A percentile compares a stretch with the other conserved stretches of the same genome.
Conservation (phyloP, 2,797 vertebrate species). For the Emydoidea blandingii region DNA sequence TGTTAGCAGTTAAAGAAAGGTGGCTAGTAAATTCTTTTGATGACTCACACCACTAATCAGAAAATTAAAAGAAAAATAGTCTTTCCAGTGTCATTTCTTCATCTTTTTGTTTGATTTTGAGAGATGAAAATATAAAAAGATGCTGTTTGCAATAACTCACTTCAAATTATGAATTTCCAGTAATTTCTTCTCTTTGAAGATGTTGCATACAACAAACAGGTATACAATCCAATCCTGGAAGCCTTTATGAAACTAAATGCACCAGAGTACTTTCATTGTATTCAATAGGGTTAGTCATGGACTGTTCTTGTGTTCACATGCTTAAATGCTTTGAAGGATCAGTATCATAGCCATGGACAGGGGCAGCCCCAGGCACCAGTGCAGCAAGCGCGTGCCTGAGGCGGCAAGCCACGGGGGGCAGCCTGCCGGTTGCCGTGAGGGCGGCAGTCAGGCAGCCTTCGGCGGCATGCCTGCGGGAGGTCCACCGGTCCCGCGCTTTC, state of each 20-base stretch:
- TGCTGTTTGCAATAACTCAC: slow-evolving; percentile 13
- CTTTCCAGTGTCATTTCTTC: background rate
- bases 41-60: background rate
- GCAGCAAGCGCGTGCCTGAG: no score
- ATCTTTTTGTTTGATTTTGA: slow-evolving; percentile 20
- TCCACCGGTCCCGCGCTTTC: no score
- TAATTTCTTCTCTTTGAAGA: slow-evolving; percentile 21
- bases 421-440: no score
- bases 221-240: background rate
- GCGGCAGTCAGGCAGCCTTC: no score
- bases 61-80: background rate
- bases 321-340: slow-evolving; percentile 52
- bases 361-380: no score
- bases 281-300: slow-evolving; percentile 40
- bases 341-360: slow-evolving; percentile 61
- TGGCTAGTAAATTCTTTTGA: background rate
- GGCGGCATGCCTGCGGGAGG: no score
- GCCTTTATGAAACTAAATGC: slow-evolving; percentile 43
- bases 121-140: background rate
- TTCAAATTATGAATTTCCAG: background rate
- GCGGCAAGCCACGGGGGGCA: no score
- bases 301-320: slow-evolving; percentile 53
- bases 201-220: background rate
- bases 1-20: background rate
- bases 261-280: slow-evolving; percentile 21